phyloP scores from a whole-genome alignment of 2,888 invertebrate genomes.

The Stenodema calcarata region DNA sequence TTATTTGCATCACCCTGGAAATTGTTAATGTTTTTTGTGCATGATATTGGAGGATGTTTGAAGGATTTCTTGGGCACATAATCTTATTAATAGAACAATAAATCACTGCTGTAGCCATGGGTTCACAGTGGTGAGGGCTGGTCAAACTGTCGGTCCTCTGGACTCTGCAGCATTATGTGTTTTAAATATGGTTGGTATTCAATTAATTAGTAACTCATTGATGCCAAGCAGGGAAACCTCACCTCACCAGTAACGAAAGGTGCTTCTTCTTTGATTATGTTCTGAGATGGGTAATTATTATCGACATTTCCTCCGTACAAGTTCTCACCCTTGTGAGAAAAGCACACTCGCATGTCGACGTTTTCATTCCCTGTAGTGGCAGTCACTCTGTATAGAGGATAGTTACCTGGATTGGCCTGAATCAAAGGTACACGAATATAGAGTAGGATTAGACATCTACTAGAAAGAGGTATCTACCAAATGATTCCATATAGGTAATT shows the following conservation, averaged over 20 bases:
- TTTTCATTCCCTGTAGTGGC: background rate
- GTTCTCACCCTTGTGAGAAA: slow-evolving; percentile 10
- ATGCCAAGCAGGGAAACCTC: background rate
- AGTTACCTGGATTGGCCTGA: background rate
- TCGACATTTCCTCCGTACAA: slow-evolving; percentile 46
- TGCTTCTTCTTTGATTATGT: background rate
- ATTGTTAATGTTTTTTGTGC: background rate
- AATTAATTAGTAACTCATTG: no score
- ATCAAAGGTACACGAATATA: no score
- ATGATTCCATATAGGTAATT: background rate
- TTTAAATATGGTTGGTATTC: no score
- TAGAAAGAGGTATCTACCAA: no score
- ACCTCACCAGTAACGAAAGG: slow-evolving; percentile 44
- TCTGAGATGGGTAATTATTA: slow-evolving; percentile 30
- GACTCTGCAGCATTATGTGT: no score
- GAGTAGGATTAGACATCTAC: no score
- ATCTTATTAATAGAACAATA: no score
- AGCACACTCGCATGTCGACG: background rate
- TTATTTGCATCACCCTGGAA: background rate
- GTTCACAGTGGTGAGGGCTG: no score
- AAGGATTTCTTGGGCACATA: no score
- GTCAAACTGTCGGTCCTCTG: no score
- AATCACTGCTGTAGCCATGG: no score
- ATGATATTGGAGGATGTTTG: no score
- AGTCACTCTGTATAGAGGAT: background rate